Conservation (phyloP, 2,113 vertebrate species). For the Heptranchias perlo region DNA sequence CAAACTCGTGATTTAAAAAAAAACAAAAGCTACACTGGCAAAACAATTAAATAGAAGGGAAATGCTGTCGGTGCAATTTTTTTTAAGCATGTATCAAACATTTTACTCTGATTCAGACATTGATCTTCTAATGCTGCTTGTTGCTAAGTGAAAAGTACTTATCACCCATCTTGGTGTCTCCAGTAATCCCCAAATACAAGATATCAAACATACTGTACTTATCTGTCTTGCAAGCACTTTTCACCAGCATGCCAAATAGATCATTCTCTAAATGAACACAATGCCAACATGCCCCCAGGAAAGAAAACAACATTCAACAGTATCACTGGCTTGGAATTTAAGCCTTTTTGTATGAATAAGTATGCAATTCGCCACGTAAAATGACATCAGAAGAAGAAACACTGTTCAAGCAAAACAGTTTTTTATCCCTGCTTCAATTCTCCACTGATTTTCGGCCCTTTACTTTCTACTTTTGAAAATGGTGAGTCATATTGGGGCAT, state of each 20-base stretch:
- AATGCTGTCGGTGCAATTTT: not conserved
- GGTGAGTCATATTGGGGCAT: not conserved
- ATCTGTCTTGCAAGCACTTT: not conserved
- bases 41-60: not conserved
- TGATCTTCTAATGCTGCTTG: not conserved
- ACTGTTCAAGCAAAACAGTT: not conserved
- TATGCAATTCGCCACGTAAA: not conserved
- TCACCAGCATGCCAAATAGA: not conserved
- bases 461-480: not conserved
- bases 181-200: slow-evolving; percentile 1
- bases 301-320: not conserved
- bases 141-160: not conserved
- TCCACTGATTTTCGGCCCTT: not conserved
- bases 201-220: not conserved
- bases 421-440: not conserved
- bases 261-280: slow-evolving; percentile 1
- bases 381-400: not conserved
- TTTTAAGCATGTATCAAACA: not conserved
- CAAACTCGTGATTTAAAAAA: not conserved
- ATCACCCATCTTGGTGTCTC: slow-evolving; percentile 27
- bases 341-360: not conserved
- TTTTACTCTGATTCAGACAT: not conserved
- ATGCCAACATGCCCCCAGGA: not conserved
- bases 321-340: not conserved
- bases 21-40: not conserved